A percentile compares a stretch with the other conserved stretches of the same genome.
phyloP scores from a whole-genome alignment of 1,140 invertebrate genomes.

The Trichogramma pretiosum region DNA sequence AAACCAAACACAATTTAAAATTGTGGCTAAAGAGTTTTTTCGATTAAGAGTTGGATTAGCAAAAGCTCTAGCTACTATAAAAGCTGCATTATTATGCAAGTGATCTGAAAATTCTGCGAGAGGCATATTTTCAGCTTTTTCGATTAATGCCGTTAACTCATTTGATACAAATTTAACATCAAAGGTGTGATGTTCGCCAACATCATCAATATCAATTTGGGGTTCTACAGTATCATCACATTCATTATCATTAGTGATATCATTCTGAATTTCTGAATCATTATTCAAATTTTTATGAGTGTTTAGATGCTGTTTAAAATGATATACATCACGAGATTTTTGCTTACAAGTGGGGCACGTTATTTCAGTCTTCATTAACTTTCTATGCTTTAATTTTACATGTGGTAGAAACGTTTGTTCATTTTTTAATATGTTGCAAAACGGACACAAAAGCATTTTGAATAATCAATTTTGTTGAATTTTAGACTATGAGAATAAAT shows the following conservation, averaged over 20 bases:
- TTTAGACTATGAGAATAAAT: not conserved
- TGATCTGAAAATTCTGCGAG: too few species aligned
- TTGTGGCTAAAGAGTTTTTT: too few species aligned
- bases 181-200: not conserved
- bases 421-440: not conserved
- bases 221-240: not conserved
- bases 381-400: not conserved
- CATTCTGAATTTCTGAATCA: not conserved
- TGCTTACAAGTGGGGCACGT: not conserved
- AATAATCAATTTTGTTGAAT: not conserved
- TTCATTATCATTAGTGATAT: not conserved
- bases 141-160: not conserved
- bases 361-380: not conserved
- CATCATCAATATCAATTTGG: not conserved
- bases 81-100: too few species aligned
- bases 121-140: not conserved
- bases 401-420: not conserved
- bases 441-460: not conserved
- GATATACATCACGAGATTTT: not conserved
- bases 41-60: too few species aligned
- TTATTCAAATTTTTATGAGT: not conserved
- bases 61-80: too few species aligned
- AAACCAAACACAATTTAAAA: too few species aligned
- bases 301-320: not conserved
- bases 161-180: not conserved